Base-by-base conservation (phyloP, 2,888 invertebrate species). In the Sepiola atlantica region DNA sequence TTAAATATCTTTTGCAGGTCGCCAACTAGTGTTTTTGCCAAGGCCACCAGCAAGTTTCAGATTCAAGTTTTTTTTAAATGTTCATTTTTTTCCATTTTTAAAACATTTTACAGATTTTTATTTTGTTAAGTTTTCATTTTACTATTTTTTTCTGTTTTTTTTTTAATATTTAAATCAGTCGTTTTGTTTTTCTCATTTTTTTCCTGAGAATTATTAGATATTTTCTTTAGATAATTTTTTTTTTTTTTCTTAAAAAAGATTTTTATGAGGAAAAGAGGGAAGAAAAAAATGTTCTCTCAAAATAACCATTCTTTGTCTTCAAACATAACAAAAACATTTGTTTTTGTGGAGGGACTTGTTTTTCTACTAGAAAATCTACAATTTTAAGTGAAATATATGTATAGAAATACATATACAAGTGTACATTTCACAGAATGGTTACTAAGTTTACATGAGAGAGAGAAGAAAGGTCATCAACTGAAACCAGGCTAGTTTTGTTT, bases 1-100 rank as follows among this genome's bases (percentile, higher is more conserved):
- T 77, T 77, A 16, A n/a, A 77, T n/a, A n/a, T 77, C 14, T n/a
- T n/a, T 77, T 77, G 77, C 77, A 14, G 77, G 77, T 77, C 14
- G 77, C 77, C 77, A 77, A 77, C 77, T 77, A 77, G 77, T n/a
- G 77, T 77, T 77, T 77, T 77, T 77, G 77, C 18, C 77, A 77
- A 77, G 77, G 77, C 77, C 77, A 77, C 77, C 77, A 77, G 77
- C 77, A 77, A 77, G 77, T 77, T 77, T 77, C 77, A 77, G 77
- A n/a, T 77, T 77, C 77, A 77, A 77, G 77, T 32, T 77, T 77
- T 77, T 45, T 77, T 77, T 28, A 77, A 77, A 77, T 77, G 77
- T 77, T 32, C 14, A 77, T 77, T 77, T 77, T 77, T 77, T n/a
- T 77, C 77, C 77, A 77, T 77, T 77, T 77, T 77, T 77, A 77